phyloP scores from a whole-genome alignment of 2,113 vertebrate genomes.

The Aepyceros melampus region DNA sequence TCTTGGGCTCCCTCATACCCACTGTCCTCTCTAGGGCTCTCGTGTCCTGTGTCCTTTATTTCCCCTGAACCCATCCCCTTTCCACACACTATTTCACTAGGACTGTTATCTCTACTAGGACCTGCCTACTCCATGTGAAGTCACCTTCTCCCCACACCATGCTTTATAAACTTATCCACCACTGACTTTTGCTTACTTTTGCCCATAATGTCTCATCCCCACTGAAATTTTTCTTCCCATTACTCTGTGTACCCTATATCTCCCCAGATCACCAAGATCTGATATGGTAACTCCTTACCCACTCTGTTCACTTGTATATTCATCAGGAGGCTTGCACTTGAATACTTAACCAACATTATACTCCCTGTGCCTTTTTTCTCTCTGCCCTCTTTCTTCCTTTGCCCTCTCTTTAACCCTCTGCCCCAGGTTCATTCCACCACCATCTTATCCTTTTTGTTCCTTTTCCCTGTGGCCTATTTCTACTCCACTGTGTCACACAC shows the following conservation, averaged over 20 bases:
- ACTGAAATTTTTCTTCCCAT: not conserved
- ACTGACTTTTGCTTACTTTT: not conserved
- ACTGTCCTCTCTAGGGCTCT: not conserved
- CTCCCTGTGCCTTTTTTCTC: not conserved
- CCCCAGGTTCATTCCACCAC: no score
- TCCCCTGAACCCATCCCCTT: not conserved
- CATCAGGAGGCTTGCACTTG: not conserved
- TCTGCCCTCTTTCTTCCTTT: not conserved
- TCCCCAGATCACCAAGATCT: not conserved
- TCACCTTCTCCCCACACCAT: not conserved
- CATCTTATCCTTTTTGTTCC: not conserved
- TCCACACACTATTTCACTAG: not conserved
- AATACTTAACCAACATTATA: not conserved
- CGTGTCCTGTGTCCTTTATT: fast-evolving
- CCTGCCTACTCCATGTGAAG: not conserved
- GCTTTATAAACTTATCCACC: not conserved
- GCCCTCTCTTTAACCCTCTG: not conserved
- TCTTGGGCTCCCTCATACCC: not conserved
- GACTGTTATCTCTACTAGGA: no score
- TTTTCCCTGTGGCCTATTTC: not conserved
- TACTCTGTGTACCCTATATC: not conserved
- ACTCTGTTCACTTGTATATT: not conserved
- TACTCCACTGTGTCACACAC: not conserved
- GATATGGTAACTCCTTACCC: no score
- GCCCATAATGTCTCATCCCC: not conserved